These are phyloP conservation scores for Wiebesia pumilae DNA, from an alignment of 1,140 invertebrate genomes.

Conservation along the genomic window DNA sequence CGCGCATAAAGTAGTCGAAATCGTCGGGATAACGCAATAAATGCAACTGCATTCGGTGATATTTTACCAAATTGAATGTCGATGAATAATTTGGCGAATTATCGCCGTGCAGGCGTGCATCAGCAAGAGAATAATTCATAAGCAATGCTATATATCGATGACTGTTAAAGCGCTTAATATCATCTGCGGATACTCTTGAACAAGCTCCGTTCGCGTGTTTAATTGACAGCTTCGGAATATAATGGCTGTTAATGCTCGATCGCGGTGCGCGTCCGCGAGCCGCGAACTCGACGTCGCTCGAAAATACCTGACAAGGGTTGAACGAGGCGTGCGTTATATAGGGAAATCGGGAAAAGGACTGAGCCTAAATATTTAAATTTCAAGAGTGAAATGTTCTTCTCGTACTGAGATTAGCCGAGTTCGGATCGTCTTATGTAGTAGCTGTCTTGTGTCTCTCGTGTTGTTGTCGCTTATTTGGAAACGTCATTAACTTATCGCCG, in stretches of 20 bases:
- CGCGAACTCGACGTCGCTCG: conserved; percentile 16
- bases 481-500: conserved; percentile 44
- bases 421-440: no score
- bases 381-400: not conserved
- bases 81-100: not conserved
- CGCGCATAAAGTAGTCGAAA: no score
- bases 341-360: conserved; percentile 36
- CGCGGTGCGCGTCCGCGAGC: not conserved
- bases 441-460: no score
- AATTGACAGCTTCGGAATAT: conserved; percentile 37
- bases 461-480: conserved; percentile 4
- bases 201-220: conserved; percentile 22
- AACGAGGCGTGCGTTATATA: not conserved
- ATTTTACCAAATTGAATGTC: conserved; percentile 12
- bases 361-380: conserved; percentile 19
- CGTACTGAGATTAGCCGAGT: not conserved
- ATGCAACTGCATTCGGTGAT: not conserved
- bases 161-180: conserved; percentile 36
- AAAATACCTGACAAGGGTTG: conserved; percentile 46
- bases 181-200: not conserved
- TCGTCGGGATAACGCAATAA: no score
- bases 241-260: conserved; percentile 26
- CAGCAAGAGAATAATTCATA: not conserved
- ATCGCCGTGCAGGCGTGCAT: not conserved
- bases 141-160: conserved; percentile 35